Base-by-base conservation (phyloP, 2,888 invertebrate genomes). In the Plebejus argus region DNA sequence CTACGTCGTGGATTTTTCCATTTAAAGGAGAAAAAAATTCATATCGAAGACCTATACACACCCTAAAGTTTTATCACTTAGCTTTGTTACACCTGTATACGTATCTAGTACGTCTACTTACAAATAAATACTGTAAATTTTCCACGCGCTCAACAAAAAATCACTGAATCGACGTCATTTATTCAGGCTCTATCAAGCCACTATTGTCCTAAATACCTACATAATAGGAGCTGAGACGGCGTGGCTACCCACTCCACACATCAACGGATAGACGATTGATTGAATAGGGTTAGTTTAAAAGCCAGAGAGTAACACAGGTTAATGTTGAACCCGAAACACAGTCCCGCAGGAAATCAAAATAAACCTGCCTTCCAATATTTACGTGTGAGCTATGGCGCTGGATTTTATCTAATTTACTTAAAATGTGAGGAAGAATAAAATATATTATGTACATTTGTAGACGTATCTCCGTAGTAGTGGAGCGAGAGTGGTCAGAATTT, bases 251-350 rank as follows among this genome's bases (percentile, higher is more conserved):
- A 33, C 28, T 28, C 28, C 20, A 66, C 28, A 66, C 66, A 66
- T 33, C 66, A 66, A 15, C 66, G 66, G 15, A 66, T 66, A 18
- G 66, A 15, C 66, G 66, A 66, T 66, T 66, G 66, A 66, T 66
- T 66, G 66, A 66, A 66, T 66, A 66, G 66, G 66, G 66, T 66
- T 66, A 66, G 66, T 66, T 66, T 66, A 66, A 66, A 66, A 66
- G 66, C 66, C 66, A 66, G 28, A 66, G 66, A 66, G 66, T 66
- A 33, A 66, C 66, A 28, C 66, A 66, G 66, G 66, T 66, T 66
- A 66, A 66, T 66, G 28, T 66, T 66, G 28, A 66, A 33, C 66
- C 66, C 66, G 15, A 66, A 66, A 66, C 66, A 66, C 66, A 66
- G 66, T 66, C 28, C 66, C 66, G 6, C 28, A 66, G 66, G 66